Evolutionary conservation across 1,140 invertebrate species (phyloP), one percentile per base, ranked within the genome.

Genomic region (Ylistrum balloti): DNA sequence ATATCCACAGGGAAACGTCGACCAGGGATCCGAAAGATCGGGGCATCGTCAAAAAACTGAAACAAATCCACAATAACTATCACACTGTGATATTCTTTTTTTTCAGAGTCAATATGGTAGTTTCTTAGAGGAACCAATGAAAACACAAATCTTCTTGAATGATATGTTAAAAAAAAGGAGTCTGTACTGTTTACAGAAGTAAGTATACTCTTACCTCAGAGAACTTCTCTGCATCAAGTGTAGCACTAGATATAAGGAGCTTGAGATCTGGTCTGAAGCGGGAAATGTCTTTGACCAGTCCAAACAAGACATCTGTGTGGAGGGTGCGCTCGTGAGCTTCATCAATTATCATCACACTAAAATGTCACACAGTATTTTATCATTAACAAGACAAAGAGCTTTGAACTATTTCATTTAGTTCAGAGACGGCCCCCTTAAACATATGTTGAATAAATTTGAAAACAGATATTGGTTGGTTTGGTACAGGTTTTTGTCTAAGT

Each of bases 281-380:
- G 0, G 99, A 97, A 92, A 99, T 99, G 96, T 99, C 99, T 97
- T 99, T 99, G 0, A 99, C 98, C 74, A 99, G 97, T 33, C 99
- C 99, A 97, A 99, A 99, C 41, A 99, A 96, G 95, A 99, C 99
- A 96, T 99, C 99, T 7, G 99, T 99, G 94, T 99, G 99, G 10
- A 99, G 97, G 0, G 99, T 99, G 86, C 99, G 96, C 96, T 99
- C 99, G 96, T 99, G 99, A 93, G 99, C 99, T 97, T 99, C 99
- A 96, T 99, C 99, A 95, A 99, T 99, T 91, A 99, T 99, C 97
- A 99, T 98, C 0, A 99, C 99, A 97, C 98, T 99, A 92, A 89
- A 96, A 95, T 9, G 22, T 28, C 1, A 74, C 3, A 45, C 35
- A 13, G 2, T 2, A 48, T 48, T 48, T 48, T 48, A 48, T 48